Evolutionary conservation across 2,797 vertebrate species (phyloP).

Genomic region (Tokudaia muenninki): DNA sequence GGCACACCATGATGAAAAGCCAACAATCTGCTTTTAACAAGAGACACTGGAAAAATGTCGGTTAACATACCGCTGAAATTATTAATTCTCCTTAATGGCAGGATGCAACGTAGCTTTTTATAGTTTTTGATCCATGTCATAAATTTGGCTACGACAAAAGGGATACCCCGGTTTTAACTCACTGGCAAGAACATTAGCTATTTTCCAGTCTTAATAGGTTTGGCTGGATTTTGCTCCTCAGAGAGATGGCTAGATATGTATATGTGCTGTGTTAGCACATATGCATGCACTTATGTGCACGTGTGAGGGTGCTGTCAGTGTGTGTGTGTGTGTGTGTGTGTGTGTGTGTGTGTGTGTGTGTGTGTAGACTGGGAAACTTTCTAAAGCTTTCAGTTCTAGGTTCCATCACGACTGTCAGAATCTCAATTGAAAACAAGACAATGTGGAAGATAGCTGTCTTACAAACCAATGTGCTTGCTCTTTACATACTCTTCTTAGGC

Average conservation of each 20-base stretch:
- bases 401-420: not conserved
- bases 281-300: not conserved
- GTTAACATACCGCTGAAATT: constrained; percentile 89
- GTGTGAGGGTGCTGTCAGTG: not conserved
- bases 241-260: constrained; percentile 61
- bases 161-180: constrained; percentile 88
- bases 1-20: constrained; percentile 89
- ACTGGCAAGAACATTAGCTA: constrained; percentile 85
- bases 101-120: constrained; percentile 90
- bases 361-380: constrained; percentile 37
- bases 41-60: constrained; percentile 89
- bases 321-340: not conserved
- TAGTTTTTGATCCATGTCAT: constrained; percentile 90
- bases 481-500: not conserved
- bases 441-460: not conserved
- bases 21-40: constrained; percentile 90
- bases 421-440: constrained; percentile 57
- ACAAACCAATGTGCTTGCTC: constrained; percentile 39
- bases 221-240: constrained; percentile 80
- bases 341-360: not conserved
- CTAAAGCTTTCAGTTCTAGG: not conserved
- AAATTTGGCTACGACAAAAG: constrained; percentile 89
- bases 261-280: not conserved
- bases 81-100: constrained; percentile 91
- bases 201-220: constrained; percentile 86